Conservation (phyloP, 2,113 vertebrate genomes). For the Chaetura pelagica region DNA sequence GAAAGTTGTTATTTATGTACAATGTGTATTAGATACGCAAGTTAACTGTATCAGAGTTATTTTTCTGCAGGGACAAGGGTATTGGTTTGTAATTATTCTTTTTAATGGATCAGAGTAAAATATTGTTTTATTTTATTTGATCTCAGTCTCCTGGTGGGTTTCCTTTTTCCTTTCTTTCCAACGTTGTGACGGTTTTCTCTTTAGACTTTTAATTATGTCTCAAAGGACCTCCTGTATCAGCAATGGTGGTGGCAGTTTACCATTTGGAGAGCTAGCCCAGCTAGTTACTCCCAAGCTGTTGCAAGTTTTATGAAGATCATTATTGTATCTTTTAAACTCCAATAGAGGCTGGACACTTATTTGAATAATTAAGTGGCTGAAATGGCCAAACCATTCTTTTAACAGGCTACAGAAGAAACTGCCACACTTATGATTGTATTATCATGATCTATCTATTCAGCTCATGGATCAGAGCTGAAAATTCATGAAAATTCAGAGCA, state of each 20-base stretch:
- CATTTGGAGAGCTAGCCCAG: constrained; percentile 10
- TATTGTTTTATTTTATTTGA: constrained; percentile 72
- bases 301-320: constrained; percentile 23
- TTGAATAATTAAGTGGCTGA: constrained; percentile 21
- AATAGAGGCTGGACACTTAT: not conserved
- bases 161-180: constrained; percentile 51
- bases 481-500: not conserved
- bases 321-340: not conserved
- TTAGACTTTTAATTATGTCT: constrained; percentile 72
- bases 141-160: constrained; percentile 54
- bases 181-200: constrained; percentile 65
- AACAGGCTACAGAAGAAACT: not conserved
- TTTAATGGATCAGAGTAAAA: constrained; percentile 73
- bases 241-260: constrained; percentile 53
- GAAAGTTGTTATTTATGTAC: constrained; percentile 17
- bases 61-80: constrained; percentile 48
- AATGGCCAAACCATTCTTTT: not conserved
- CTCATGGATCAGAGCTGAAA: not conserved
- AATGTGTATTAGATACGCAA: constrained; percentile 1
- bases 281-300: not conserved
- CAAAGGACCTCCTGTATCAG: constrained; percentile 48
- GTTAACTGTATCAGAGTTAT: not conserved
- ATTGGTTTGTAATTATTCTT: constrained; percentile 72
- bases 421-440: not conserved
- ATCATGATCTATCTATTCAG: not conserved